Evolutionary conservation across 2,113 vertebrate species (phyloP).

Genomic region (Eretmodus cyanostictus): DNA sequence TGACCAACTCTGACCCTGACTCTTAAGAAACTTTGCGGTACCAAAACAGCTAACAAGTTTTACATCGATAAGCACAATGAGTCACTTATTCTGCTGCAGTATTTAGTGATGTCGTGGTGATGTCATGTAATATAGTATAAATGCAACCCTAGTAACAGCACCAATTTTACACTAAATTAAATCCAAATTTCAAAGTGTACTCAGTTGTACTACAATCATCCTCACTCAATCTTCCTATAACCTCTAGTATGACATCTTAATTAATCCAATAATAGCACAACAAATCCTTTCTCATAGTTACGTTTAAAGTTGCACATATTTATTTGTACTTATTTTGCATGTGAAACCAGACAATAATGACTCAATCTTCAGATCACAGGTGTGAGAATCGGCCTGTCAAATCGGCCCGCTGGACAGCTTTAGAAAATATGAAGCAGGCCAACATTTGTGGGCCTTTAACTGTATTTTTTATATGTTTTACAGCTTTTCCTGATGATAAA

Average conservation of each 20-base stretch:
- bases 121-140: neutral
- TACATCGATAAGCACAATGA: neutral
- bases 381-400: neutral
- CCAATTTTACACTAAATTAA: neutral
- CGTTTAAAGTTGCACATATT: neutral
- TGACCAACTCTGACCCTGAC: neutral
- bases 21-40: neutral
- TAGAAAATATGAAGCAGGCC: neutral
- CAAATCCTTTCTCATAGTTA: neutral
- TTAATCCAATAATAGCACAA: neutral
- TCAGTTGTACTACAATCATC: neutral
- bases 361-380: neutral
- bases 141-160: neutral
- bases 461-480: neutral
- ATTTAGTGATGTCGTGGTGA: neutral
- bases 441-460: neutral
- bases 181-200: neutral
- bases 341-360: neutral
- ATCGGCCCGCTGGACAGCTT: neutral
- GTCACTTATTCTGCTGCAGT: neutral
- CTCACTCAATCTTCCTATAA: neutral
- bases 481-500: neutral
- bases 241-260: neutral
- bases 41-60: neutral
- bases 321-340: neutral